Conservation (phyloP, 2,113 vertebrate species). For the Daboia siamensis region DNA sequence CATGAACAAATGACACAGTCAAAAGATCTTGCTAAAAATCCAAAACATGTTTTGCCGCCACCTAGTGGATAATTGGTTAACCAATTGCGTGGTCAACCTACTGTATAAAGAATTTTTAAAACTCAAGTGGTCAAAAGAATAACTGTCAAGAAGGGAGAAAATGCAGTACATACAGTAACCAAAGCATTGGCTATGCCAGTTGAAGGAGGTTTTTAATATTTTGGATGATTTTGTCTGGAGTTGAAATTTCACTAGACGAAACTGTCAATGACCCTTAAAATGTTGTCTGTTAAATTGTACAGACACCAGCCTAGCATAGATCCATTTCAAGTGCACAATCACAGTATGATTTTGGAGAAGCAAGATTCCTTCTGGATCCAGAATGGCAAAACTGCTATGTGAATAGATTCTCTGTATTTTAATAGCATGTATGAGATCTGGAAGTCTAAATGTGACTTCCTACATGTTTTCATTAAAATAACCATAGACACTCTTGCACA, state of each 20-base stretch:
- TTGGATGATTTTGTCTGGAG: neutral
- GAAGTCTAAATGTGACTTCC: neutral
- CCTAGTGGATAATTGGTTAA: neutral
- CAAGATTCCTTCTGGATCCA: neutral
- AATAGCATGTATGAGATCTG: neutral
- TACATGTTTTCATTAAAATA: neutral
- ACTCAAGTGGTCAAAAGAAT: neutral
- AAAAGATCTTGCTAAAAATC: constrained; percentile 72
- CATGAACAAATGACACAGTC: constrained; percentile 72
- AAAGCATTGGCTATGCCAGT: neutral
- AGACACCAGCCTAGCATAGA: neutral
- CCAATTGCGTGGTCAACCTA: neutral
- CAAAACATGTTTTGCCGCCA: neutral
- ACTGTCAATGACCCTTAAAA: neutral
- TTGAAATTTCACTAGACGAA: neutral
- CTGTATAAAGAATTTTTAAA: neutral
- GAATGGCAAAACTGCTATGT: neutral
- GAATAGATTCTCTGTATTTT: neutral
- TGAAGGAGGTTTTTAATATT: neutral
- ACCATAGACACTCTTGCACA: no score
- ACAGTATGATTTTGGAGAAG: neutral
- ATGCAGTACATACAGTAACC: neutral
- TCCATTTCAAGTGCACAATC: neutral
- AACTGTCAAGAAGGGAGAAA: neutral
- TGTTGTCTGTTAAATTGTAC: neutral